phyloP scores from a whole-genome alignment of 2,888 invertebrate genomes.

The Xiphydria camelus region DNA sequence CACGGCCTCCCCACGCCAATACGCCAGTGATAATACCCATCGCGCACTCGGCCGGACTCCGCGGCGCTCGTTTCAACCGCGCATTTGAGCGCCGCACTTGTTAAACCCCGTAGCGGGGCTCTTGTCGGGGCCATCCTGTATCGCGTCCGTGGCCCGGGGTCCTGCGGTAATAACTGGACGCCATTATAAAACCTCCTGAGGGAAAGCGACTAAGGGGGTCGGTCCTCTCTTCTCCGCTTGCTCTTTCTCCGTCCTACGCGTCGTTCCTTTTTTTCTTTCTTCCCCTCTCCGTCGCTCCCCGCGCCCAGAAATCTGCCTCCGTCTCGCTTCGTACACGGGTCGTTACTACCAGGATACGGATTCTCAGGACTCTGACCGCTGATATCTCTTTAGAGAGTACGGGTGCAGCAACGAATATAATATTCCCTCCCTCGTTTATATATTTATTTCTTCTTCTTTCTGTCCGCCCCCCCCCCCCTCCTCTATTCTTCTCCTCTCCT shows the following conservation, averaged over 20 bases:
- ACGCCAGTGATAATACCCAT: too few species aligned
- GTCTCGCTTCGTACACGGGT: too few species aligned
- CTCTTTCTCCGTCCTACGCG: conserved; percentile 13
- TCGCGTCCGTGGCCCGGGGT: conserved; percentile 53
- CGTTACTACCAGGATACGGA: conserved; percentile 57
- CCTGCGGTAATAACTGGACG: conserved; percentile 57
- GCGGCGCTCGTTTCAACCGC: conserved; percentile 28
- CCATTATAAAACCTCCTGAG: conserved; percentile 57
- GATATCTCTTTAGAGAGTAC: conserved; percentile 45
- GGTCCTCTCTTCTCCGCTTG: conserved; percentile 17
- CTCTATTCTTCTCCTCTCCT: too few species aligned
- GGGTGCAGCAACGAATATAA: too few species aligned
- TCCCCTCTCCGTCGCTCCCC: conserved; percentile 30
- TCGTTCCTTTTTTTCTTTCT: background rate
- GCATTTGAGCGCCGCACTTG: conserved; percentile 47
- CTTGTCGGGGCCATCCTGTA: conserved; percentile 52
- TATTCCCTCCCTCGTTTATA: too few species aligned
- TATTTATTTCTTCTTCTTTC: too few species aligned
- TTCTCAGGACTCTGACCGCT: conserved; percentile 43
- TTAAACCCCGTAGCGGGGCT: conserved; percentile 54
- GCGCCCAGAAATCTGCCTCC: too few species aligned
- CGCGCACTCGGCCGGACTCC: too few species aligned
- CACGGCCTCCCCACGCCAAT: too few species aligned
- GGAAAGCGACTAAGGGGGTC: conserved; percentile 51
- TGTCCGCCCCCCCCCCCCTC: too few species aligned